Evolutionary conservation across 2,113 vertebrate species (phyloP).

Genomic region (Centropus unirufus): DNA sequence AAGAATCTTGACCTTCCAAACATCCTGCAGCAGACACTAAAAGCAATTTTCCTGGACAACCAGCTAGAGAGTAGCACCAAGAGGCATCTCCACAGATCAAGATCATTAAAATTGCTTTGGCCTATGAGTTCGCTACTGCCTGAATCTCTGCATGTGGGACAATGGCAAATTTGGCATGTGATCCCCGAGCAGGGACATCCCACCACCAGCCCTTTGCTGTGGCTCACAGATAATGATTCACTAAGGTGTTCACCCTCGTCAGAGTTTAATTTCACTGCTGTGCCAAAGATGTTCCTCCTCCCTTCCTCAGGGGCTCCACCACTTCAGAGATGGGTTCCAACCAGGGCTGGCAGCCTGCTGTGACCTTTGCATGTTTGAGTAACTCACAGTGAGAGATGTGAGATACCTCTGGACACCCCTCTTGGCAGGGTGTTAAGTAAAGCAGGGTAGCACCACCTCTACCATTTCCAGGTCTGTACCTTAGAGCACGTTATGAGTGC

Average conservation of each 20-base stretch:
- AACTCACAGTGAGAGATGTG: neutral
- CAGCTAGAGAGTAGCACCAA: neutral
- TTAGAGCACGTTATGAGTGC: neutral
- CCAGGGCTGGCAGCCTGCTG: neutral
- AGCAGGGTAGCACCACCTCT: neutral
- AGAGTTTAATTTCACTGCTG: neutral
- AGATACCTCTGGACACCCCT: neutral
- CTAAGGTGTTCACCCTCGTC: neutral
- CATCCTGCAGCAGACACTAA: neutral
- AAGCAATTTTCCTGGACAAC: neutral
- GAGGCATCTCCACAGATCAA: neutral
- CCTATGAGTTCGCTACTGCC: neutral
- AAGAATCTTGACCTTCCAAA: neutral
- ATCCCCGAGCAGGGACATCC: neutral
- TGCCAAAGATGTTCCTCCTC: neutral
- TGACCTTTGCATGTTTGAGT: neutral
- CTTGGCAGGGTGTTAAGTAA: slow-evolving; percentile 1
- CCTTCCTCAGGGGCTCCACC: neutral
- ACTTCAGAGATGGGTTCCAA: neutral
- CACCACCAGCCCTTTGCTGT: neutral
- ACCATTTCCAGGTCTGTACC: fast-evolving
- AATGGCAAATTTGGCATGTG: fast-evolving
- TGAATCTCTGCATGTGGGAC: neutral
- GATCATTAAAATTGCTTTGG: neutral
- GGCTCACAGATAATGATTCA: neutral